phyloP scores from a whole-genome alignment of 2,113 vertebrate species.

The Illadopsis cleaveri region DNA sequence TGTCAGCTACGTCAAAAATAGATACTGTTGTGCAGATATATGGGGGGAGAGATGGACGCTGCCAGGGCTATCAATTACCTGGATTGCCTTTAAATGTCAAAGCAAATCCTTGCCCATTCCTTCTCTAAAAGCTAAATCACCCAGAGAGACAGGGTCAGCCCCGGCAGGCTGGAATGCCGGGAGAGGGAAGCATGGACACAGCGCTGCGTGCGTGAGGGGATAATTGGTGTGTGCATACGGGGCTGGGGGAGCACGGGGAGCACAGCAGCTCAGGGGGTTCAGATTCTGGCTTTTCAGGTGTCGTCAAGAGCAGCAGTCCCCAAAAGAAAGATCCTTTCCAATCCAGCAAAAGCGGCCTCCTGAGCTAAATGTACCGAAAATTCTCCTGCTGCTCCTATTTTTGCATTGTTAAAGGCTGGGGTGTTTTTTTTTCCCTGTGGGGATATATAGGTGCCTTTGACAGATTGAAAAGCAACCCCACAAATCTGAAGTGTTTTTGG shows the following conservation, averaged over 20 bases:
- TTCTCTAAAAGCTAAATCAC: conserved; percentile 82
- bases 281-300: neutral
- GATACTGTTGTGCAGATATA: conserved; percentile 83
- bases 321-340: neutral
- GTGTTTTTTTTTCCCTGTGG: neutral
- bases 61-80: conserved; percentile 78
- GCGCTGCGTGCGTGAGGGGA: neutral
- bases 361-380: neutral
- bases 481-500: neutral
- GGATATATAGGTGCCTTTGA: neutral
- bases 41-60: conserved; percentile 76
- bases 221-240: neutral
- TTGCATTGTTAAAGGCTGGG: neutral
- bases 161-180: conserved; percentile 69
- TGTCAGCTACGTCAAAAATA: conserved; percentile 82
- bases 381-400: neutral
- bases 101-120: conserved; percentile 81
- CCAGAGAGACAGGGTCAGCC: conserved; percentile 74
- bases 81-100: conserved; percentile 86
- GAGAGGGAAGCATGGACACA: neutral
- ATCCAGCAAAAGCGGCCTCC: neutral
- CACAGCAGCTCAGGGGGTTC: neutral
- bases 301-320: neutral
- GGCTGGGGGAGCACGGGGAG: neutral
- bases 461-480: neutral